Percentiles rank a stretch among this genome's conserved stretches.
Evolutionary conservation across 1,140 invertebrate genomes (phyloP).

Genomic region (Trialeurodes vaporariorum): DNA sequence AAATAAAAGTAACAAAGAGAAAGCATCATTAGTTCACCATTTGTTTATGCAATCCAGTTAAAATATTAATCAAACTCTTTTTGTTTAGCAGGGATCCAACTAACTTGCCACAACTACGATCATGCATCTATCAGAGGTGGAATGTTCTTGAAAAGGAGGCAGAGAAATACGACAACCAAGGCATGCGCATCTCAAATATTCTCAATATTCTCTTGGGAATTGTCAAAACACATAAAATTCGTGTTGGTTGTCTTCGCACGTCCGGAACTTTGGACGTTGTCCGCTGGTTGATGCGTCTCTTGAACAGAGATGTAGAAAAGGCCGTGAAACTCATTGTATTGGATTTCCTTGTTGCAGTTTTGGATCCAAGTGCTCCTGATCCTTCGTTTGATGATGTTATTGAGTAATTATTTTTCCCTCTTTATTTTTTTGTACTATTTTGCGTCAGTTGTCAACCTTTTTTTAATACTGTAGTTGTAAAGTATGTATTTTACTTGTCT

Average conservation of each 20-base stretch:
- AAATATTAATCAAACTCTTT: too few relatives aligned
- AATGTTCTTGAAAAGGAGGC: background rate
- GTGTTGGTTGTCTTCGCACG: background rate
- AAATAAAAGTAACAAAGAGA: too few relatives aligned
- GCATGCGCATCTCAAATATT: background rate
- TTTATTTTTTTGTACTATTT: too few relatives aligned
- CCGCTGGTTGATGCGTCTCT: background rate
- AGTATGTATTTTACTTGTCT: too few relatives aligned
- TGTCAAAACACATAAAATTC: background rate
- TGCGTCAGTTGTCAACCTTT: too few relatives aligned
- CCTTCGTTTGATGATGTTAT: background rate
- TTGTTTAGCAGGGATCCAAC: too few relatives aligned
- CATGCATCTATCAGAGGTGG: background rate
- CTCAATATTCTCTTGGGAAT: background rate
- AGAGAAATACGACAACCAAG: background rate
- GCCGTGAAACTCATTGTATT: background rate
- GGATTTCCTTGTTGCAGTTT: background rate
- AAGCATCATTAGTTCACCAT: too few relatives aligned
- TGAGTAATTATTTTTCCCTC: too few relatives aligned
- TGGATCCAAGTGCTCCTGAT: background rate
- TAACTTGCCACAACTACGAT: too few relatives aligned
- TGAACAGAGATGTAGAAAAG: background rate
- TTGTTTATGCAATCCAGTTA: too few relatives aligned
- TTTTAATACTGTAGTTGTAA: too few relatives aligned
- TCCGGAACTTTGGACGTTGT: background rate